A percentile compares a stretch with the other conserved stretches of the same genome.
phyloP scores from a whole-genome alignment of 2,888 invertebrate genomes.

The Diplolepis rosae region DNA sequence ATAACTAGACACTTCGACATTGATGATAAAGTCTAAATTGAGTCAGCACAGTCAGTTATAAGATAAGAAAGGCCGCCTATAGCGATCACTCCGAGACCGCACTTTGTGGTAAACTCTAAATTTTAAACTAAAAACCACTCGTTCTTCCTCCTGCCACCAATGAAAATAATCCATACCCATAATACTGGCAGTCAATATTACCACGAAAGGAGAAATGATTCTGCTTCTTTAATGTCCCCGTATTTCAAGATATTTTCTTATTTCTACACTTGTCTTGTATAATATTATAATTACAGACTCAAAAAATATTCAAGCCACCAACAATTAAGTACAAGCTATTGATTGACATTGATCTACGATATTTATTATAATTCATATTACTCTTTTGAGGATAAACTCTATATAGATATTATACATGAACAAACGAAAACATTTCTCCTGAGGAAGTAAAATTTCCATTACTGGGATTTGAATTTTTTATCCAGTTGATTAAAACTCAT shows the following conservation, averaged over 20 bases:
- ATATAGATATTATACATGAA: not conserved
- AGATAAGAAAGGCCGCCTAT: conserved; percentile 5
- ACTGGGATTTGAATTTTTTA: not conserved
- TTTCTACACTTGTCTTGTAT: conserved; percentile 26
- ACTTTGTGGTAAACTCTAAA: conserved; percentile 16
- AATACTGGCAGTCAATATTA: not conserved
- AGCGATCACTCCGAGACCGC: conserved; percentile 12
- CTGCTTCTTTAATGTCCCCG: not conserved
- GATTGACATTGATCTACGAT: not conserved
- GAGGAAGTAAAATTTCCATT: not conserved
- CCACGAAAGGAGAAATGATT: conserved; percentile 18
- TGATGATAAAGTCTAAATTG: conserved; percentile 37
- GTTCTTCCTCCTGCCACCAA: not conserved
- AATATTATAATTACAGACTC: conserved; percentile 22
- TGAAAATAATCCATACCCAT: not conserved
- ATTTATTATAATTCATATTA: not conserved
- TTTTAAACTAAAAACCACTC: conserved; percentile 17
- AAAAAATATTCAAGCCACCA: conserved; percentile 3
- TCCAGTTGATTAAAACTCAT: not conserved
- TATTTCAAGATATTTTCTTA: conserved; percentile 23
- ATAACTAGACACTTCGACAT: conserved; percentile 44
- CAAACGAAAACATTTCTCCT: not conserved
- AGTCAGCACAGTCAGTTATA: conserved; percentile 13
- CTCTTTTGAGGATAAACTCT: not conserved
- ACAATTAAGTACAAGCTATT: not conserved